Base-by-base conservation (phyloP, 2,888 invertebrate species). In the Diplazon laetatorius region DNA sequence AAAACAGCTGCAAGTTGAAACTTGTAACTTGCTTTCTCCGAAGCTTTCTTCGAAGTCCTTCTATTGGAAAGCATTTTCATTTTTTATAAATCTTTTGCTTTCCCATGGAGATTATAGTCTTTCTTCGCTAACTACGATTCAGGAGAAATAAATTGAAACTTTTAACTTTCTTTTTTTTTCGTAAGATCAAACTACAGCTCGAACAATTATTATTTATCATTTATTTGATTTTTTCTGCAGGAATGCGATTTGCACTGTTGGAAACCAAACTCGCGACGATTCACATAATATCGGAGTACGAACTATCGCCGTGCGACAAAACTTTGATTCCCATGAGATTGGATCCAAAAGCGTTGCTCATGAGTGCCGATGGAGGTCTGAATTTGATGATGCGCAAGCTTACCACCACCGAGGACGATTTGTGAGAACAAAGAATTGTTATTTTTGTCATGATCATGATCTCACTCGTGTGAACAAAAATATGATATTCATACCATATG, bases 211-310 rank as follows among this genome's bases (percentile, higher is more conserved):
- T 37, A 4, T 0, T 46, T 16, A 46, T 16, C 14, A 1, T 16
- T n/a, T 14, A 2, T 46, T 16, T 3, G 6, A 30, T 30, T 14
- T 25, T 22, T 42, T 66, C 22, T 55, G 0, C 42, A 89, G 89
- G 88, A n/a, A 71, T 81, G 66, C 83, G 89, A 48, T 76, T 89
- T 12, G 89, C 86, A 57, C 78, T 87, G 18, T 46, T 90, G 52
- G 89, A 90, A 76, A 59, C 82, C 0, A 89, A 89, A 57, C 65
- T 90, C 0, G 88, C 85, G 0, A 2, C 90, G 0, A 46, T 86
- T 1, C 83, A 85, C 2, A 25, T 89, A 0, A 14, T 89, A 6
- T 85, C 84, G 10, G 82, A 87, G n/a, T 87, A 83, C 52, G 85
- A 88, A 52, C 55, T 89, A n/a, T 73, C 82, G 10, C 82, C 82